Evolutionary conservation across 1,140 invertebrate genomes (phyloP), one percentile per base, ranked within the genome.

Genomic region (Bombus waltoni): DNA sequence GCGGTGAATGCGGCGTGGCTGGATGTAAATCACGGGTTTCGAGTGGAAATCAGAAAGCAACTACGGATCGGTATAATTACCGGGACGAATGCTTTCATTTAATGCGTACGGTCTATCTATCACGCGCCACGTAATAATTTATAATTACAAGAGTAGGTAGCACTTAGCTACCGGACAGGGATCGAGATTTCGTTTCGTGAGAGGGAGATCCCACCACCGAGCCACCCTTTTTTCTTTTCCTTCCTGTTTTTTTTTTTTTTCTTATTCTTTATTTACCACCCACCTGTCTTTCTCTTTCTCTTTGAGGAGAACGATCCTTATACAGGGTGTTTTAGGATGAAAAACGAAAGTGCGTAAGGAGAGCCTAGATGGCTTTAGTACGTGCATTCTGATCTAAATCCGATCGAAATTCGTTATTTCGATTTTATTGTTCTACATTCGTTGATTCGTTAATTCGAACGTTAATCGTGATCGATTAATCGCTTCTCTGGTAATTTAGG

Each of bases 61-160:
- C 88, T 62, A 47, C 68, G 81, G 88, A 92, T 92, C 89, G 76
- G 90, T 91, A 92, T 92, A 93, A 93, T 93, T 92, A 93, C 87
- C 85, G 88, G 87, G 85, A 87, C 88, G 87, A 90, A 83, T 90
- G 76, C 88, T 90, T 90, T 89, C 89, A 90, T 92, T 93, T 93
- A 92, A 92, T 86, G 91, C 88, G 79, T 81, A 89, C 88, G 85
- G 88, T 89, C 89, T 90, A 92, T 93, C 89, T 92, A 92, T 93
- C 92, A 93, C 91, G 87, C 86, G 89, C 83, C 89, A 89, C 82
- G 91, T 92, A 92, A 93, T 93, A 92, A 90, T 93, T 93, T 93
- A 92, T 93, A 93, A 93, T 93, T 92, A 93, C 89, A 90, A 92
- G 86, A 89, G 89, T 91, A 88, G 92, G 91, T 91, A 91, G 91